phyloP scores from a whole-genome alignment of 2,113 vertebrate species.

The Acinonyx jubatus region DNA sequence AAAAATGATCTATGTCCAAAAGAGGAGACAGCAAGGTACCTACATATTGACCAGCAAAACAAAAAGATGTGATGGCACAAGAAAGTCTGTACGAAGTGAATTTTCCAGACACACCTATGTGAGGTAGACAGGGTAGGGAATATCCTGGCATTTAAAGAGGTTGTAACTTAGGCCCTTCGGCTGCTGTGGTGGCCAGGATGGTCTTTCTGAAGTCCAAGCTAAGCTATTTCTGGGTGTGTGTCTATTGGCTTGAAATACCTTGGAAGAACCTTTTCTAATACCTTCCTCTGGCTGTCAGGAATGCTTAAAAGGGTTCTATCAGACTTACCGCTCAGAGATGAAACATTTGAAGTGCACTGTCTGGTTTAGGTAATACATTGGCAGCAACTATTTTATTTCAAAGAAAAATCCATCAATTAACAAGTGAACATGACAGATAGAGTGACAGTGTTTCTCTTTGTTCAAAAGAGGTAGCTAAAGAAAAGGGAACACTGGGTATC shows the following conservation, averaged over 20 bases:
- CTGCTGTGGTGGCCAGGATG: neutral
- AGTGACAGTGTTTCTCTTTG: constrained; percentile 64
- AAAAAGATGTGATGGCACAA: neutral
- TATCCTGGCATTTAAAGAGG: neutral
- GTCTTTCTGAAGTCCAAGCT: neutral
- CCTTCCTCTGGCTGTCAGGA: constrained; percentile 22
- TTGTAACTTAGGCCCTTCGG: neutral
- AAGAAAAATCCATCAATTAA: constrained; percentile 75
- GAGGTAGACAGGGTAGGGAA: neutral
- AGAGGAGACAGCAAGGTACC: neutral
- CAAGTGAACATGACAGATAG: constrained; percentile 72
- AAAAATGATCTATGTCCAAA: neutral
- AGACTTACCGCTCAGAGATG: constrained; percentile 28
- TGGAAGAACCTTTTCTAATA: constrained; percentile 41
- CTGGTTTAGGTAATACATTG: constrained; percentile 66
- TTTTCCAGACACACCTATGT: neutral
- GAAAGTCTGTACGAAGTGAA: neutral
- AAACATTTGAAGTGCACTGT: constrained; percentile 61
- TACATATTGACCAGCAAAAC: neutral
- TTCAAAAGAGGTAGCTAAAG: constrained; percentile 62
- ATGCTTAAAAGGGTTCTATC: constrained; percentile 42
- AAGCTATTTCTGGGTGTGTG: neutral
- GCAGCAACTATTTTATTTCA: constrained; percentile 69
- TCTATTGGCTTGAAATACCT: constrained; percentile 26
- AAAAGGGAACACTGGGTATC: constrained; percentile 48